phyloP scores from a whole-genome alignment of 1,140 invertebrate species.

The Muscidifurax raptorellus region DNA sequence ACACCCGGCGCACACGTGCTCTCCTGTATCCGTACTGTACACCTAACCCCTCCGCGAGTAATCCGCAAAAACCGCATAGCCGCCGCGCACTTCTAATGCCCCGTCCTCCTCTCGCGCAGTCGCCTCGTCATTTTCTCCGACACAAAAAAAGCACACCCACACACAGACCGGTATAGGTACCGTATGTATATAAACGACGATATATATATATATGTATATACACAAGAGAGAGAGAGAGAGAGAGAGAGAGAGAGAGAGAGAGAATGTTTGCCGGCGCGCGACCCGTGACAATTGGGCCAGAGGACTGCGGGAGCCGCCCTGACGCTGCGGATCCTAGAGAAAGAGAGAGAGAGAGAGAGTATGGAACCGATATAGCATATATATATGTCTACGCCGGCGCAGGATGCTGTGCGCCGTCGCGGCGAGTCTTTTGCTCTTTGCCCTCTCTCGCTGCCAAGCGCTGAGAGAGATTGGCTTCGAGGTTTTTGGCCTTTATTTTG shows the following conservation, averaged over 20 bases:
- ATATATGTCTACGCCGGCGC: slow-evolving; percentile 45
- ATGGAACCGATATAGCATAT: background rate
- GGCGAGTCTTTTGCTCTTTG: slow-evolving; percentile 35
- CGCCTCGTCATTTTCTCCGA: background rate
- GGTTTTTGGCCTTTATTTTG: background rate
- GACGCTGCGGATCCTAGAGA: slow-evolving; percentile 51
- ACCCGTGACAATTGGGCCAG: slow-evolving; percentile 67
- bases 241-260: background rate
- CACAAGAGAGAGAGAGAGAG: background rate
- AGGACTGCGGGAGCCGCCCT: slow-evolving; percentile 66
- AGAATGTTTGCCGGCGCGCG: background rate
- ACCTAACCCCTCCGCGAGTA: background rate
- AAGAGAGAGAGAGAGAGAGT: slow-evolving; percentile 53
- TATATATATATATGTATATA: background rate
- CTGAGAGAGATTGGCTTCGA: background rate
- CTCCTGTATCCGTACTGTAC: too few species aligned
- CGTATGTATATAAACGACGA: background rate
- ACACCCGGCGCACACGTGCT: background rate
- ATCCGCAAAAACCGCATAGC: background rate
- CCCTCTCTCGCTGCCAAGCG: slow-evolving; percentile 46
- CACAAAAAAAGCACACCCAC: background rate
- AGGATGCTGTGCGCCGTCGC: slow-evolving; percentile 49
- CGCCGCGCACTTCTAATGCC: background rate
- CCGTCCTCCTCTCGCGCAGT: too few species aligned
- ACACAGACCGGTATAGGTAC: too few species aligned